A percentile compares a stretch with the other conserved stretches of the same genome.
These are phyloP conservation scores for Drosophila dives DNA, from an alignment of 2,888 invertebrate genomes.

Conservation along the genomic window DNA sequence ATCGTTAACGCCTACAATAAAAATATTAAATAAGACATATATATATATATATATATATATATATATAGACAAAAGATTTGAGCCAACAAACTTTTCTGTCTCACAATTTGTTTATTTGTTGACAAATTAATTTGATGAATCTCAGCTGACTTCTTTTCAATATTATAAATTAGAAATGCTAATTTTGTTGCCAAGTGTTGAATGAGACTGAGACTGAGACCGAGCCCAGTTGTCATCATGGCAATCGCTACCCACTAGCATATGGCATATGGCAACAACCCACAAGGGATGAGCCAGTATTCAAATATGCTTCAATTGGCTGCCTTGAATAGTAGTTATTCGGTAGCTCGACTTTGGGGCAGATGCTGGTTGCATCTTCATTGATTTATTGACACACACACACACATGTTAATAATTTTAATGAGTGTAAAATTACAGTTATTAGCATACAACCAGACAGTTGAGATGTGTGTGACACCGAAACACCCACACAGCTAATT, in stretches of 20 bases:
- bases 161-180: background rate
- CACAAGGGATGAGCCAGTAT: conserved; percentile 14
- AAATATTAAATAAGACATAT: background rate
- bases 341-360: conserved; percentile 18
- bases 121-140: background rate
- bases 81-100: background rate
- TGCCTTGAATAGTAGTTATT: conserved; percentile 19
- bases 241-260: conserved; percentile 1
- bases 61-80: background rate
- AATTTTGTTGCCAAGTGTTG: background rate
- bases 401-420: background rate
- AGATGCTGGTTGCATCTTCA: conserved; percentile 20
- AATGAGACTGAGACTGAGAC: background rate
- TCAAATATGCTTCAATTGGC: conserved; percentile 39
- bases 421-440: conserved; percentile 26
- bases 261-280: background rate
- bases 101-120: background rate
- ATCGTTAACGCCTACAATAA: conserved; percentile 4
- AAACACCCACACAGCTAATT: conserved; percentile 10
- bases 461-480: conserved; percentile 15
- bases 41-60: background rate
- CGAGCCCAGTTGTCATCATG: background rate
- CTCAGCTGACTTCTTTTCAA: background rate
- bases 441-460: conserved; percentile 4
- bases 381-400: conserved; percentile 4